These are phyloP conservation scores for Dynastes grantii DNA, from an alignment of 2,888 invertebrate species.

Conservation along the genomic window DNA sequence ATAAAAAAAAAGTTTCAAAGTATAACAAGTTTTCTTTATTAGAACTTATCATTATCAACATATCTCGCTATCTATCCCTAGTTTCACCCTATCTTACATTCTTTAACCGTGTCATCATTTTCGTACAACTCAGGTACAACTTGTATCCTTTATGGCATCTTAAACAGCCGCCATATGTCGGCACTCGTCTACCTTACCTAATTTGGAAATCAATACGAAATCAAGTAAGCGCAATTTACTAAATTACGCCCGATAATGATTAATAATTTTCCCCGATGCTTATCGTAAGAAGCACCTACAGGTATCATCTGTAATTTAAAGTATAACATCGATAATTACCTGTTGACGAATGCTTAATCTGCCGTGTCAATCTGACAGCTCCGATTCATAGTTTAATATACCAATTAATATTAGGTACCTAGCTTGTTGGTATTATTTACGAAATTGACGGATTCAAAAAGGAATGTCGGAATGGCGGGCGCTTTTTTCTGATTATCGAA, in stretches of 20 bases:
- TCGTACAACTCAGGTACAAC: too few relatives aligned
- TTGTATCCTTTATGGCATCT: too few relatives aligned
- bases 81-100: too few relatives aligned
- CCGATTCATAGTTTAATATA: slow-evolving; percentile 5
- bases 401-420: background rate
- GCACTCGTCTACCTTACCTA: background rate
- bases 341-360: slow-evolving; percentile 22
- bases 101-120: too few relatives aligned
- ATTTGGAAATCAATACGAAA: slow-evolving; percentile 7
- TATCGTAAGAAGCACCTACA: slow-evolving; percentile 5
- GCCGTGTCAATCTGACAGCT: slow-evolving; percentile 18
- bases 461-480: too few relatives aligned
- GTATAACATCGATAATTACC: slow-evolving; percentile 25
- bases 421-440: background rate
- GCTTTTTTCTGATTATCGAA: too few relatives aligned
- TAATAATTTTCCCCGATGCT: background rate
- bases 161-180: too few relatives aligned
- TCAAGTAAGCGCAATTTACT: slow-evolving; percentile 7
- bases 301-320: slow-evolving; percentile 22
- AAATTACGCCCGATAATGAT: slow-evolving; percentile 1
- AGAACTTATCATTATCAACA: too few relatives aligned
- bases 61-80: too few relatives aligned
- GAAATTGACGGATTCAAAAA: background rate
- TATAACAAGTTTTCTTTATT: too few relatives aligned
- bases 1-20: too few relatives aligned